Conservation (phyloP, 2,888 invertebrate species). For the Caenorhabditis japonica region DNA sequence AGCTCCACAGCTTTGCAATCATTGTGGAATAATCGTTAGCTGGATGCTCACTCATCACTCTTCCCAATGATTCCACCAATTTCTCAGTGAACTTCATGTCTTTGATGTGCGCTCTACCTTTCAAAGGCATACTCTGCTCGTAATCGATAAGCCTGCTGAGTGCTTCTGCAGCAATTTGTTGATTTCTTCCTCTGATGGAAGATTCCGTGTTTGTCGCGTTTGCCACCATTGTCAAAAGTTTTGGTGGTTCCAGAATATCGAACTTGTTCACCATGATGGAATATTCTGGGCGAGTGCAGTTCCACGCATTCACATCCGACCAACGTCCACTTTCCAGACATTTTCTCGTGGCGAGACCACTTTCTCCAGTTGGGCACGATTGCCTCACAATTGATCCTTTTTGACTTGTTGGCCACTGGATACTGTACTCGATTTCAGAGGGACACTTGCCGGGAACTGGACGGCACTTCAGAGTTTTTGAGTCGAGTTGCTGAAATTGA, state of each 20-base stretch:
- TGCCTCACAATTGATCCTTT: constrained; percentile 57
- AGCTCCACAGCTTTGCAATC: constrained; percentile 57
- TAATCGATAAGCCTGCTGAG: constrained; percentile 53
- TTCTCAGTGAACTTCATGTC: constrained; percentile 57
- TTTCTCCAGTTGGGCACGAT: constrained; percentile 64
- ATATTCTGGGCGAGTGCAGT: constrained; percentile 69
- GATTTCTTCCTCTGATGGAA: constrained; percentile 57
- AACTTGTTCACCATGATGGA: constrained; percentile 63
- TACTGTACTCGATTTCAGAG: constrained; percentile 69
- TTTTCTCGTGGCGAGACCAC: constrained; percentile 69
- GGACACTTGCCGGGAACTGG: constrained; percentile 67
- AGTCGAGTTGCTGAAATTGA: constrained; percentile 62
- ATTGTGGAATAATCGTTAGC: constrained; percentile 61
- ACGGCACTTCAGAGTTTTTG: constrained; percentile 67
- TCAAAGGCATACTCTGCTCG: constrained; percentile 35
- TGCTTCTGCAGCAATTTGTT: constrained; percentile 61
- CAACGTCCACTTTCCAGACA: constrained; percentile 66
- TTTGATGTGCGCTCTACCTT: constrained; percentile 48
- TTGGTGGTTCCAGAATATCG: constrained; percentile 57
- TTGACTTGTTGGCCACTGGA: constrained; percentile 73
- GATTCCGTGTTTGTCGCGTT: constrained; percentile 61
- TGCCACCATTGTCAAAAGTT: constrained; percentile 53
- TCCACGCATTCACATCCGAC: constrained; percentile 67
- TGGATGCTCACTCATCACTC: constrained; percentile 57
- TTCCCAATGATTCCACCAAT: constrained; percentile 49